phyloP scores from a whole-genome alignment of 2,113 vertebrate genomes.

The Hemiprocne comata region DNA sequence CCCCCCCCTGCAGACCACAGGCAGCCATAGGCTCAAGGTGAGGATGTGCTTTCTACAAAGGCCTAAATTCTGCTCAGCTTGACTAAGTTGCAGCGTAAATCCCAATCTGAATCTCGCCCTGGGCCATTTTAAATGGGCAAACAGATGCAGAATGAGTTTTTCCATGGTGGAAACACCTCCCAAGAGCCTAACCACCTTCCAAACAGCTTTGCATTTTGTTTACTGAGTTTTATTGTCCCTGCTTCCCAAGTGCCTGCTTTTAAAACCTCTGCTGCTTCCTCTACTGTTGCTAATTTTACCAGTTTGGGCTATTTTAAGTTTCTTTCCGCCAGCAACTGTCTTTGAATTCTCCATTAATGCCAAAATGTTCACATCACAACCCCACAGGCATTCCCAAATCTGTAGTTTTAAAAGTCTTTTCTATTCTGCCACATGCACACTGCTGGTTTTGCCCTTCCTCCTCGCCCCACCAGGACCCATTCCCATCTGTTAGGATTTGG shows the following conservation, averaged over 20 bases:
- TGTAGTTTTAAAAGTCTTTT: neutral
- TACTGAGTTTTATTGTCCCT: conserved; percentile 31
- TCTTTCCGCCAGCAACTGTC: neutral
- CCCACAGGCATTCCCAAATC: neutral
- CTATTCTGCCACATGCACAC: neutral
- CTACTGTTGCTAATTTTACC: conserved; percentile 43
- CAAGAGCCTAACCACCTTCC: neutral
- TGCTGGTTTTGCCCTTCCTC: neutral
- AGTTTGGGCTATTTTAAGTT: conserved; percentile 26
- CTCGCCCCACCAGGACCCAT: neutral
- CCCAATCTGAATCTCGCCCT: neutral
- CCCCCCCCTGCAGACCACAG: neutral
- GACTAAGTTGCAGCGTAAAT: neutral
- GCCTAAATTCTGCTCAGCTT: neutral
- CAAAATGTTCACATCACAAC: neutral
- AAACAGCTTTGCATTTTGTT: conserved; percentile 35
- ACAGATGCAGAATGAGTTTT: conserved; percentile 41
- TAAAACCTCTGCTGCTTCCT: conserved; percentile 29
- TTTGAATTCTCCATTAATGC: neutral
- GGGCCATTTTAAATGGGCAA: neutral
- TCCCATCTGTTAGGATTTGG: neutral
- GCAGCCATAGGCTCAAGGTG: neutral
- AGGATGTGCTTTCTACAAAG: neutral
- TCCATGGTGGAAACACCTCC: conserved; percentile 18
- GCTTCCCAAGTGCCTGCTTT: conserved; percentile 3